These are phyloP conservation scores for Ambastaia sidthimunki DNA, from an alignment of 2,797 vertebrate species.

Conservation along the genomic window DNA sequence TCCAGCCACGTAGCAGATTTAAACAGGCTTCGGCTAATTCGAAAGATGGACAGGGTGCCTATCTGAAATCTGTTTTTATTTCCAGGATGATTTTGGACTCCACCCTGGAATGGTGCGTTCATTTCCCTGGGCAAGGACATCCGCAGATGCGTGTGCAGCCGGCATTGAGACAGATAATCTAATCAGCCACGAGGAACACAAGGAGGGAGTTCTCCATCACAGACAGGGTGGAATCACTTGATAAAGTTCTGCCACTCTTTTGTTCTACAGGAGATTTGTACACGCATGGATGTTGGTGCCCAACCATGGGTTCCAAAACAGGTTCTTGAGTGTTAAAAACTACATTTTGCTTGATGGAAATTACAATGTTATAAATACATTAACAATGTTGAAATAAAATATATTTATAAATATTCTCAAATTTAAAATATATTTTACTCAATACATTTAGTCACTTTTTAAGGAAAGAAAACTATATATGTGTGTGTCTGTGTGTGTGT, in stretches of 20 bases:
- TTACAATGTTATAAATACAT: too few relatives aligned
- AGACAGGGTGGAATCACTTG: constrained; percentile 12
- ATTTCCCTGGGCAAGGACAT: constrained; percentile 65
- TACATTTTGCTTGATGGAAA: too few relatives aligned
- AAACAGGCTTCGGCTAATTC: constrained; percentile 1
- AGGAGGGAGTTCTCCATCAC: constrained; percentile 49
- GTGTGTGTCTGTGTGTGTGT: too few relatives aligned
- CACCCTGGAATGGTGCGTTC: constrained; percentile 60
- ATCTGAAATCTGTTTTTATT: constrained; percentile 63
- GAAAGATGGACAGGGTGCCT: constrained; percentile 43
- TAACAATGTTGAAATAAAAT: not conserved
- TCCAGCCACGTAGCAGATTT: constrained; percentile 22
- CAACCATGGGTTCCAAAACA: too few relatives aligned
- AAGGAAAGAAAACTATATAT: too few relatives aligned
- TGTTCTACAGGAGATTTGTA: constrained; percentile 5
- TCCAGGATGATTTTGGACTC: constrained; percentile 59
- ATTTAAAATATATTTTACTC: too few relatives aligned
- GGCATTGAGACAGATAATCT: constrained; percentile 58
- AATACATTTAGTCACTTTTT: too few relatives aligned
- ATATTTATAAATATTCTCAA: not conserved
- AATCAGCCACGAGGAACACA: constrained; percentile 51
- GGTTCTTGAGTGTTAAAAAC: too few relatives aligned
- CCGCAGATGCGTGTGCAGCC: constrained; percentile 56
- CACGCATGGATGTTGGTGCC: too few relatives aligned
- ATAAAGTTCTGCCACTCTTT: constrained; percentile 16